A percentile compares a stretch with the other conserved stretches of the same genome.
Conservation (phyloP, 2,113 vertebrate species). For the Mellivora capensis region DNA sequence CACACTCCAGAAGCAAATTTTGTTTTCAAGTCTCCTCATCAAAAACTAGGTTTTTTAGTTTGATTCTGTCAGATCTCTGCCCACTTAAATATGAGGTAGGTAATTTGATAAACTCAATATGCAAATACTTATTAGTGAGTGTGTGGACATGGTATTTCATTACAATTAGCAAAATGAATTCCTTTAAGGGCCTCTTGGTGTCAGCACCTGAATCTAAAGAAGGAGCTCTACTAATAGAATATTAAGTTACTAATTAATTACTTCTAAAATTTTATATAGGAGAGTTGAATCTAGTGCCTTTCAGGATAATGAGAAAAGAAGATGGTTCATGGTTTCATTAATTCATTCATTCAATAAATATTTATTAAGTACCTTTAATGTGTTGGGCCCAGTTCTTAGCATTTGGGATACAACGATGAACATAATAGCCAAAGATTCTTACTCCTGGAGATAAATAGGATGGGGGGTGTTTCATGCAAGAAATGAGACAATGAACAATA, state of each 20-base stretch:
- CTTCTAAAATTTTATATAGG: neutral
- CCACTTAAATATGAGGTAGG: neutral
- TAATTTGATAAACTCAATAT: neutral
- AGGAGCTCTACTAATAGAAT: neutral
- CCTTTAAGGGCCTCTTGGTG: neutral
- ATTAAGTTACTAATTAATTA: neutral
- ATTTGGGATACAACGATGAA: neutral
- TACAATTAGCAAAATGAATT: conserved; percentile 6
- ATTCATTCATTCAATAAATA: neutral
- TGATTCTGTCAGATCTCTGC: neutral
- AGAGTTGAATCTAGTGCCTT: neutral
- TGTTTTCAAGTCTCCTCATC: neutral
- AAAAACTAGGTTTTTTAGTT: neutral
- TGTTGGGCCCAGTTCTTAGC: neutral
- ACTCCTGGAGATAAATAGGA: neutral
- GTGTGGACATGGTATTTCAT: neutral
- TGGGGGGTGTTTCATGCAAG: neutral
- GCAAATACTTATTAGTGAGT: neutral
- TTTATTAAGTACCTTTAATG: neutral
- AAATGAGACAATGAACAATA: neutral
- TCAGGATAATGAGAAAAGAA: neutral
- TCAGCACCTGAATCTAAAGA: neutral
- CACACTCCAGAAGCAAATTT: neutral
- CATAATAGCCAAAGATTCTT: neutral
- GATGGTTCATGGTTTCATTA: neutral